Base-by-base conservation (phyloP, 2,888 invertebrate species). In the Eristalinus sepulchralis region DNA sequence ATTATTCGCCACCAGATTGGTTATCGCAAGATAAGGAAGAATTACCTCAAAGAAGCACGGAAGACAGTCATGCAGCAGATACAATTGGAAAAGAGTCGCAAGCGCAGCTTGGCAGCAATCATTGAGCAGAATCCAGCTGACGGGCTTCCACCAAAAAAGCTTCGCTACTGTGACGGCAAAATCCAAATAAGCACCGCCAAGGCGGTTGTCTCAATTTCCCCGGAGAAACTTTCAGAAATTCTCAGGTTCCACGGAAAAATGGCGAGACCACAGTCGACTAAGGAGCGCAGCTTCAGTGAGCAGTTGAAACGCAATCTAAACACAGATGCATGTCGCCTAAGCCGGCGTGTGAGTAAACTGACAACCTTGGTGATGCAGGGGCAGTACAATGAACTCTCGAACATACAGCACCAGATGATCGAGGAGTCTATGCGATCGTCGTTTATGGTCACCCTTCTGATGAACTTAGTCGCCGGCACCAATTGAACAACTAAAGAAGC, bases 391-490 rank as follows among this genome's bases (percentile, higher is more conserved):
- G 83, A 89, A 0, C 88, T 89, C 2, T 57, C 84, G 1, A 71
- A 84, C 8, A 89, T 88, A 34, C 89, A 90, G 62, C 77, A 89
- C 31, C 75, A 88, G 3, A 88, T 90, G 34, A 34, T 90, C 10
- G 90, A 90, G 75, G 89, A 90, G 33, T 89, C 90, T 0, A 88
- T 91, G 33, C 89, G 91, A 13, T 90, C 90, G 3, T 47, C 47
- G 17, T 47, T 17, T 47, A 47, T 47, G 47, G 17, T 47, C 8
- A 47, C 47, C 0, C 4, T 47, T 17, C 47, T 47, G 6, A 47
- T 47, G 47, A 47, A 47, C 17, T 6, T 17, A 17, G 17, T 47
- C 1, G 39, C 39, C 4, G 17, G 47, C 17, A 47, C 1, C 47
- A 47, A 47, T 9, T 47, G 6, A 47, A 5, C 47, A n/a, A 47